Conservation (phyloP, 53 echinoderm and acorn worm genomes). For the Actinopyga echinites region DNA sequence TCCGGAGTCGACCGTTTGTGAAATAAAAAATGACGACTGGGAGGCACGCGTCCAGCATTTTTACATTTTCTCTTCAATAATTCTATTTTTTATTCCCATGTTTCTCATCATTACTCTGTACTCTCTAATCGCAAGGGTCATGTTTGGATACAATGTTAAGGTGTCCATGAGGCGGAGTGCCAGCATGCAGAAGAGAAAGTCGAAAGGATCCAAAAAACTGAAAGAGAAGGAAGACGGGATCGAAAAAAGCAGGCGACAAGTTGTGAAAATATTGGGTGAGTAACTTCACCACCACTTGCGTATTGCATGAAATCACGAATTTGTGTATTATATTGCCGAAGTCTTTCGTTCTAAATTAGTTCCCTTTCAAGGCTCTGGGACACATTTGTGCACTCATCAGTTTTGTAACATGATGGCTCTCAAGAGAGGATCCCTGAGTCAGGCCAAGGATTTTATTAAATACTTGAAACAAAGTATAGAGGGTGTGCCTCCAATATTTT, state of each 20-base stretch:
- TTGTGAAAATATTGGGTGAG: constrained; percentile 70
- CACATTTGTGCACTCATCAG: no score
- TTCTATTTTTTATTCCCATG: constrained; percentile 95
- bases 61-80: constrained; percentile 71
- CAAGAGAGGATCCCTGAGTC: no score
- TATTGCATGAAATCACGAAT: no score
- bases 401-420: no score
- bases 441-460: no score
- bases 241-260: constrained; percentile 54
- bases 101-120: constrained; percentile 77
- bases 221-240: constrained; percentile 60
- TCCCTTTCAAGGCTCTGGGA: no score
- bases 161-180: constrained; percentile 55
- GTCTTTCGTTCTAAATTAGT: no score
- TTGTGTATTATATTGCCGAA: no score
- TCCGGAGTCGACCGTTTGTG: constrained; percentile 71
- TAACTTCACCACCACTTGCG: no score
- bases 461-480: no score
- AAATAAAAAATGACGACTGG: constrained; percentile 41
- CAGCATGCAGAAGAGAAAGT: constrained; percentile 4
- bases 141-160: constrained; percentile 74
- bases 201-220: constrained; percentile 30
- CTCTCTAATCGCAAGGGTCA: constrained; percentile 83
- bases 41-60: constrained; percentile 47
- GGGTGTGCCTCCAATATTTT: no score